These are phyloP conservation scores for Microchirus variegatus DNA, from an alignment of 2,797 vertebrate genomes.

Conservation along the genomic window DNA sequence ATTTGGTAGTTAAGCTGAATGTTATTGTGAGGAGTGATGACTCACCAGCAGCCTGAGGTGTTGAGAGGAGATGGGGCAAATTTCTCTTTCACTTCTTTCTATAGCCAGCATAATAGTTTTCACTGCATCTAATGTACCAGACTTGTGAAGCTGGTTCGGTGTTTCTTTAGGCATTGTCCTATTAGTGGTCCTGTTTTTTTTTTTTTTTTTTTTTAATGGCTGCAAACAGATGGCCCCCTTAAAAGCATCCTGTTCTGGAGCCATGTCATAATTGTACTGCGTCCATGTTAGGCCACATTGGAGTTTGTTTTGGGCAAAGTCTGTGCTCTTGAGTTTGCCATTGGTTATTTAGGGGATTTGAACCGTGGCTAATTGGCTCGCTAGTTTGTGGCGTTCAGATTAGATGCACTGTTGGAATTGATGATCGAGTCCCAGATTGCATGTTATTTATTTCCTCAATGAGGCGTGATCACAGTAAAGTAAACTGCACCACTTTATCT, in stretches of 20 bases:
- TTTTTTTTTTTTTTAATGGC: slow-evolving; percentile 62
- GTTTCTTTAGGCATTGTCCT: slow-evolving; percentile 42
- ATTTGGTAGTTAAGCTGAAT: slow-evolving; percentile 78
- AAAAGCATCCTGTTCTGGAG: slow-evolving; percentile 51
- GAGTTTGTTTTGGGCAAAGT: slow-evolving; percentile 71
- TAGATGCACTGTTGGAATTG: slow-evolving; percentile 77
- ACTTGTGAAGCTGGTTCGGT: slow-evolving; percentile 40
- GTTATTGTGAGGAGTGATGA: slow-evolving; percentile 80
- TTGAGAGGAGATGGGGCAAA: slow-evolving; percentile 73
- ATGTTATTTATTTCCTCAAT: slow-evolving; percentile 68
- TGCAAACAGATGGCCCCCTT: slow-evolving; percentile 38
- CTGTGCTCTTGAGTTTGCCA: slow-evolving; percentile 70
- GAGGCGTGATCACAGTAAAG: slow-evolving; percentile 51
- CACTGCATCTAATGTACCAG: slow-evolving; percentile 59
- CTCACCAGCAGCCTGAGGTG: slow-evolving; percentile 79
- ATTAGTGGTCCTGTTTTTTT: slow-evolving; percentile 46
- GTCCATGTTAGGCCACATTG: slow-evolving; percentile 68
- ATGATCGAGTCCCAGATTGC: slow-evolving; percentile 65
- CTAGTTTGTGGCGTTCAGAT: slow-evolving; percentile 72
- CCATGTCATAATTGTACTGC: slow-evolving; percentile 66
- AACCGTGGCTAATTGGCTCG: slow-evolving; percentile 75
- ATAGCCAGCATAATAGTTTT: slow-evolving; percentile 69
- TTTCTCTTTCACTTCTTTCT: slow-evolving; percentile 79
- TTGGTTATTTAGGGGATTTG: slow-evolving; percentile 74
- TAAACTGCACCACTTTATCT: slow-evolving; percentile 29